phyloP scores from a whole-genome alignment of 1,140 invertebrate genomes.

The Stegodyphus mimosarum region DNA sequence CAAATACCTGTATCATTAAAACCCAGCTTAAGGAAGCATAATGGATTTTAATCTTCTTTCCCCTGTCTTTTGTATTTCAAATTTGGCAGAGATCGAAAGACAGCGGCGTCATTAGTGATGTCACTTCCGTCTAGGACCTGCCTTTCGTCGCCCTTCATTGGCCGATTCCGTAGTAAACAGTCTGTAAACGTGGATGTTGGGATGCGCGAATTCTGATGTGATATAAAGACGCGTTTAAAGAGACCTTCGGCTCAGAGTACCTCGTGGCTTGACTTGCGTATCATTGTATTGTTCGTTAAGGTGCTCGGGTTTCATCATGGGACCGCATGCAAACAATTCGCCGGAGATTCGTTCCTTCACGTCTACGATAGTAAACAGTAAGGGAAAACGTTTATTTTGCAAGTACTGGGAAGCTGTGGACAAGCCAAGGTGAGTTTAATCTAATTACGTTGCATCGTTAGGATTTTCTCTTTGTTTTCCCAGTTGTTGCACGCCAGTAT shows the following conservation, averaged over 20 bases:
- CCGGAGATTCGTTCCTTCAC: not conserved
- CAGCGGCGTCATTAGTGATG: not conserved
- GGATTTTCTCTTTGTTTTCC: too few relatives aligned
- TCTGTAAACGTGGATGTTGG: not conserved
- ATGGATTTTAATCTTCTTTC: not conserved
- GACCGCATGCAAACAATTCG: not conserved
- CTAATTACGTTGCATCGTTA: too few relatives aligned
- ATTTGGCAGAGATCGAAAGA: not conserved
- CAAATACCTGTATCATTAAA: too few relatives aligned
- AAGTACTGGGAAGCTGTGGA: slow-evolving; percentile 21
- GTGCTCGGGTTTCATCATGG: not conserved
- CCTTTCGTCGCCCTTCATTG: not conserved
- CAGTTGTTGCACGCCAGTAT: too few relatives aligned
- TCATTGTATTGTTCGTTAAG: not conserved
- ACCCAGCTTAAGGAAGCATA: not conserved
- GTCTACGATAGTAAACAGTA: not conserved
- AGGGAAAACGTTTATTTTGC: slow-evolving; percentile 10
- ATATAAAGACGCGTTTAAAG: not conserved
- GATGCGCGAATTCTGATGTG: not conserved
- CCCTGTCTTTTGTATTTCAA: not conserved
- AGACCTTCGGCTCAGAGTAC: not conserved
- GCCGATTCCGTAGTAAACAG: not conserved
- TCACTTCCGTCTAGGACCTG: slow-evolving; percentile 10
- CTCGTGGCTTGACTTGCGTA: not conserved
- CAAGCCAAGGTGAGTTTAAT: slow-evolving; percentile 2